phyloP scores from a whole-genome alignment of 2,888 invertebrate species.

The Psylliodes chrysocephalus region DNA sequence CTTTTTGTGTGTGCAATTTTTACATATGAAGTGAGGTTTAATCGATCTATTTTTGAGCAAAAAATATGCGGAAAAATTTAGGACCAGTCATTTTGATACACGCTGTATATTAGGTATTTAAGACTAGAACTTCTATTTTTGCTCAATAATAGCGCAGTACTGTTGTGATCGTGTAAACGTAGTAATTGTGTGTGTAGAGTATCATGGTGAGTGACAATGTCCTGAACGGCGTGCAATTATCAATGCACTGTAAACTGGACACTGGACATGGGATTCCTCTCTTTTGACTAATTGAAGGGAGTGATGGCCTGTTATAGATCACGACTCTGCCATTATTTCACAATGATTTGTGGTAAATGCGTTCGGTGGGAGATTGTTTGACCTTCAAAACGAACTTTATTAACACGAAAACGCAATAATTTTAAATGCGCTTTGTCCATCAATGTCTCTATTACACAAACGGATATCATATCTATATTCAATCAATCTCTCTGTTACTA shows the following conservation, averaged over 20 bases:
- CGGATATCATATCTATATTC: no score
- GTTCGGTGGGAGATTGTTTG: constrained; percentile 33
- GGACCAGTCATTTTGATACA: no score
- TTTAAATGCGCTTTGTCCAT: no score
- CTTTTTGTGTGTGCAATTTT: no score
- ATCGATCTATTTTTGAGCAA: no score
- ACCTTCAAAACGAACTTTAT: constrained; percentile 24
- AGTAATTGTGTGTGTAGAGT: constrained; percentile 2
- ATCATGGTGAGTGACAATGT: constrained; percentile 28
- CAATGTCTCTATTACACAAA: no score
- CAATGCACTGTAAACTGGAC: constrained; percentile 44
- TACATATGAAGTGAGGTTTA: no score
- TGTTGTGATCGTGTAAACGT: constrained; percentile 1
- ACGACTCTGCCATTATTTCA: constrained; percentile 37
- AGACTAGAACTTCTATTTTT: no score
- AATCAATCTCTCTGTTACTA: no score
- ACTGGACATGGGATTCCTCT: constrained; percentile 47
- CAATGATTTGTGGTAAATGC: constrained; percentile 40
- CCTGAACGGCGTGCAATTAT: constrained; percentile 36
- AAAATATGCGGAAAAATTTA: no score
- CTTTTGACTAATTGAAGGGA: constrained; percentile 45
- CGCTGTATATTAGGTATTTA: no score
- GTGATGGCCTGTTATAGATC: constrained; percentile 38
- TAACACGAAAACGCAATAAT: no score
- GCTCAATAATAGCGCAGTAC: background rate